Evolutionary conservation across 2,888 invertebrate species (phyloP).

Genomic region (Eutolmus rufibarbis): DNA sequence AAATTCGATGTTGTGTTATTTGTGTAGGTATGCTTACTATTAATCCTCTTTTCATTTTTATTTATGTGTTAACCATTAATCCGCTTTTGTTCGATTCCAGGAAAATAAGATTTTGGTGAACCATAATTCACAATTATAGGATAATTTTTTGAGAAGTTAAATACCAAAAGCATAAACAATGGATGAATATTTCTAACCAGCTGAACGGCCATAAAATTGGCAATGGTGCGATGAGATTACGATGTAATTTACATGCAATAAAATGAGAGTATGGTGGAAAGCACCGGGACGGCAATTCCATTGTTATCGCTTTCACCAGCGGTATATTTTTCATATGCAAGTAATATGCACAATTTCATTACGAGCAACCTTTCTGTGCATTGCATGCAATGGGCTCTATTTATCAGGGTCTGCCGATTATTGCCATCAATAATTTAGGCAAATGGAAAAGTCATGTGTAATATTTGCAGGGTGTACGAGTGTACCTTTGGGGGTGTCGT

Average conservation of each 20-base stretch:
- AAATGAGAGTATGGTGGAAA: neutral
- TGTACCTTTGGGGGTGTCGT: neutral
- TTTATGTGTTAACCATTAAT: neutral
- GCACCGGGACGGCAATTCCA: neutral
- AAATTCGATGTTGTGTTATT: too few species aligned
- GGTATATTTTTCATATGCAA: neutral
- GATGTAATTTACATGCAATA: neutral
- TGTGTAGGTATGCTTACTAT: too few species aligned
- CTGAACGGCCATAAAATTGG: neutral
- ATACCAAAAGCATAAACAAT: neutral
- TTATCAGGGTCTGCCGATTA: neutral
- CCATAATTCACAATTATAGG: neutral
- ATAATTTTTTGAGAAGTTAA: neutral
- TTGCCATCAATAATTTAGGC: neutral
- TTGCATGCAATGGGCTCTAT: neutral
- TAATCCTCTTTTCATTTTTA: too few species aligned
- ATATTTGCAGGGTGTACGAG: neutral
- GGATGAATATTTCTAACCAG: neutral
- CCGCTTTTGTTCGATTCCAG: neutral
- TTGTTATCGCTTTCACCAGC: neutral
- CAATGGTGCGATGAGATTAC: neutral
- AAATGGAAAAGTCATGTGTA: conserved; percentile 3
- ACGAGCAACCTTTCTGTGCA: neutral
- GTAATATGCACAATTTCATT: neutral
- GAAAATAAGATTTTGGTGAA: too few species aligned